A percentile compares a stretch with the other conserved stretches of the same genome.
Evolutionary conservation across 1,140 invertebrate genomes (phyloP).

Genomic region (Drosophila triauraria): DNA sequence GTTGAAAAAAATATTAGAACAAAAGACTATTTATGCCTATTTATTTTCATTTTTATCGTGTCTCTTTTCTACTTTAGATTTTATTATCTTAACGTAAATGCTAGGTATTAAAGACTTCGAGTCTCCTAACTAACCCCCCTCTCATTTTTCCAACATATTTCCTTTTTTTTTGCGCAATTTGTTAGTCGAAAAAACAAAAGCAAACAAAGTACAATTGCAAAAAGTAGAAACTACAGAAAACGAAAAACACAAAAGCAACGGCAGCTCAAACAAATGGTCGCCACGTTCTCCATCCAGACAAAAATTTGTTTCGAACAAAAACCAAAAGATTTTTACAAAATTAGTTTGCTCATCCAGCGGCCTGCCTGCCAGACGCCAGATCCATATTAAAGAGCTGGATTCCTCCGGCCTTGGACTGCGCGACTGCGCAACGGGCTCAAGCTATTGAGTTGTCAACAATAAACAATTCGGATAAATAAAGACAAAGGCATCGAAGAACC

Average conservation of each 20-base stretch:
- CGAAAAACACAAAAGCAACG: slow-evolving; percentile 38
- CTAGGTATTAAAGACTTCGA: too few relatives aligned
- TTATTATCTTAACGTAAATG: too few relatives aligned
- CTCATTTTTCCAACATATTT: neutral
- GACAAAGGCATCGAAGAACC: neutral
- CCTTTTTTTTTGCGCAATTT: slow-evolving; percentile 11
- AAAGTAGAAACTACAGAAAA: slow-evolving; percentile 8
- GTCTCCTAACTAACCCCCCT: too few relatives aligned
- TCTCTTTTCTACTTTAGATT: too few relatives aligned
- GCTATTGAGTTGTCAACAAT: slow-evolving; percentile 59
- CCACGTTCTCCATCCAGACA: slow-evolving; percentile 29
- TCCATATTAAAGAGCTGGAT: slow-evolving; percentile 9
- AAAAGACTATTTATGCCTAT: too few relatives aligned
- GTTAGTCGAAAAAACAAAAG: slow-evolving; percentile 6
- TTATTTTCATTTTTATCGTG: too few relatives aligned
- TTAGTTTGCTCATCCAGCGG: slow-evolving; percentile 50
- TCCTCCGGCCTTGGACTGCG: slow-evolving; percentile 54
- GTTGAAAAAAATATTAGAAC: neutral
- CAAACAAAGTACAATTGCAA: slow-evolving; percentile 3
- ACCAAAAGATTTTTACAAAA: slow-evolving; percentile 64
- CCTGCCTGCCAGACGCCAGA: neutral
- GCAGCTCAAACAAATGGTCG: slow-evolving; percentile 58
- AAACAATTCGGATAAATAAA: slow-evolving; percentile 4
- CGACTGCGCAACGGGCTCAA: slow-evolving; percentile 47
- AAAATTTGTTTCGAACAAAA: slow-evolving; percentile 56